phyloP scores from a whole-genome alignment of 2,888 invertebrate species.

The Junonia oenone region DNA sequence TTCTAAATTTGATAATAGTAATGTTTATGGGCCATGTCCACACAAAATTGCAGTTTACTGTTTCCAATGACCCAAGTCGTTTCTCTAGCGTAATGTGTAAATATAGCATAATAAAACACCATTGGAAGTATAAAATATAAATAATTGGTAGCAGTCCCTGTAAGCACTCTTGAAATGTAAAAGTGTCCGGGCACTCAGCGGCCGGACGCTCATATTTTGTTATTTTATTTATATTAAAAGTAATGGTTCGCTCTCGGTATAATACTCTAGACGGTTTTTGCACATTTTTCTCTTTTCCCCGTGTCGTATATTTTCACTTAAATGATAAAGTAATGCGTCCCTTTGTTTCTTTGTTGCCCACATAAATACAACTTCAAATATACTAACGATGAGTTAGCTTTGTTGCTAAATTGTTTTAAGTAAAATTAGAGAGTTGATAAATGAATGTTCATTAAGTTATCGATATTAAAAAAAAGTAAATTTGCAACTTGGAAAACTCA shows the following conservation, averaged over 20 bases:
- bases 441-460: no score
- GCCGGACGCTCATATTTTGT: constrained; percentile 80
- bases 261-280: constrained; percentile 73
- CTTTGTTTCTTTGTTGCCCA: constrained; percentile 53
- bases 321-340: constrained; percentile 72
- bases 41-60: no score
- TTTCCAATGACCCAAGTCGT: neutral
- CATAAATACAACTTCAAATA: constrained; percentile 23
- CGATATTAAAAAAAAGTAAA: no score
- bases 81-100: neutral
- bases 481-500: no score
- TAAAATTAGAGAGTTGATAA: no score
- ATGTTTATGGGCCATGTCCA: no score
- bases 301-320: constrained; percentile 77
- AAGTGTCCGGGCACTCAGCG: constrained; percentile 76
- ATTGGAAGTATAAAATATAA: constrained; percentile 2
- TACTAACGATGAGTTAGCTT: constrained; percentile 2
- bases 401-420: neutral
- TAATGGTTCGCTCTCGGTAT: constrained; percentile 72
- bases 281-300: constrained; percentile 71
- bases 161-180: constrained; percentile 62
- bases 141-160: constrained; percentile 7
- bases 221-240: constrained; percentile 80
- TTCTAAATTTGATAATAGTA: no score
- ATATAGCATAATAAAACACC: neutral